Base-by-base conservation (phyloP, 2,888 invertebrate genomes). In the Lasioglossum lativentre region DNA sequence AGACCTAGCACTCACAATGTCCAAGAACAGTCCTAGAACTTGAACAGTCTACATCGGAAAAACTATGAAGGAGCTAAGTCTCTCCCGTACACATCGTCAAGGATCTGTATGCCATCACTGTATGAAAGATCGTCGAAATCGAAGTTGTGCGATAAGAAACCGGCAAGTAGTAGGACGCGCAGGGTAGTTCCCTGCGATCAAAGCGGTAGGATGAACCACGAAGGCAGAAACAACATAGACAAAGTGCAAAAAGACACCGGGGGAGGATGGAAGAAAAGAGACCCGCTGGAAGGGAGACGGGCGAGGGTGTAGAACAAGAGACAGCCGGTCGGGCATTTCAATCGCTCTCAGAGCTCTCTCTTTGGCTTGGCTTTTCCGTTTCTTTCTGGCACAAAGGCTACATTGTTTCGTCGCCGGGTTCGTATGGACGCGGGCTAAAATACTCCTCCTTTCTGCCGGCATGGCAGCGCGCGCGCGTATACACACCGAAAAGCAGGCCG, bases 271-370 rank as follows among this genome's bases (percentile, higher is more conserved):
- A 27, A 72, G 52, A 70, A 12, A 23, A 30, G 45, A 63, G 56
- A 73, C 59, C 45, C 73, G 19, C 45, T 56, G 45, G 38, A 23
- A 30, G 8, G 76, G 66, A 74, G 80, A 72, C 47, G 77, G 70
- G 73, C 42, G 70, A 82, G 66, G 68, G n/a, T 66, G 70, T 74
- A 68, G 80, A 71, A 75, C 56, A 73, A 80, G 82, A 82, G 88
- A 87, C 86, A 84, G 88, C 88, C 88, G 90, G 86, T 85, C 87
- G 88, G 89, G 92, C 87, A 92, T 93, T 93, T 92, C 93, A 93
- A 93, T 93, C 93, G 93, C 91, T 93, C 92, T 92, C 88, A 92
- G 92, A 30, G 87, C 87, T 88, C 89, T 89, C 92, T 91, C 92
- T 92, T 92, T 91, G 88, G 86, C 89, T 89, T 86, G 87, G 87